phyloP scores from a whole-genome alignment of 2,797 vertebrate genomes.

The Molothrus ater region DNA sequence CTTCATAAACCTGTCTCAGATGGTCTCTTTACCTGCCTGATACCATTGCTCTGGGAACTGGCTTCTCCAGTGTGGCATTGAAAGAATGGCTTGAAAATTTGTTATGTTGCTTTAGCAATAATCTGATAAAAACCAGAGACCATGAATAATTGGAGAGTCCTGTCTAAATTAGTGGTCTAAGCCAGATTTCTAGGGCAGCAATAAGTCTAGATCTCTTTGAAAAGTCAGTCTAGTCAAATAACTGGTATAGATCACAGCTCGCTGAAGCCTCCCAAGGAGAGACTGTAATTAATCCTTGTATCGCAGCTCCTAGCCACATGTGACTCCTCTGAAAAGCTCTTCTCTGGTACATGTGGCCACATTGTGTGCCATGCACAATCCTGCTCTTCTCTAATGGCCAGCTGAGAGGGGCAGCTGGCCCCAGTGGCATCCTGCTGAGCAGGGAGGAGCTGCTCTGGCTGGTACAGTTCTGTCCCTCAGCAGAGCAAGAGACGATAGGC shows the following conservation, averaged over 20 bases:
- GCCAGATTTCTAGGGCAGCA: slow-evolving; percentile 11
- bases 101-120: not conserved
- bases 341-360: not conserved
- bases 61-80: not conserved
- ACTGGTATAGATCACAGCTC: not conserved
- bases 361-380: not conserved
- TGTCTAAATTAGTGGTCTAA: not conserved
- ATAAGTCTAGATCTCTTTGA: not conserved
- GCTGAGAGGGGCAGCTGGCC: not conserved
- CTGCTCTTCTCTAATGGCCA: not conserved
- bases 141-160: not conserved
- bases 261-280: slow-evolving; percentile 10
- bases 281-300: slow-evolving; percentile 22
- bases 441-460: slow-evolving; percentile 21
- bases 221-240: slow-evolving; percentile 2
- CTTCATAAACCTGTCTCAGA: not conserved
- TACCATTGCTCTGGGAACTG: not conserved
- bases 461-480: slow-evolving; percentile 7
- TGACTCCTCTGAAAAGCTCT: not conserved
- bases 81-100: not conserved
- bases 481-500: slow-evolving; percentile 37
- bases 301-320: not conserved
- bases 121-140: not conserved
- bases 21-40: not conserved
- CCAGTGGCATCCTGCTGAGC: not conserved